Evolutionary conservation across 1,140 invertebrate species (phyloP).

Genomic region (Drosophila trapezifrons): DNA sequence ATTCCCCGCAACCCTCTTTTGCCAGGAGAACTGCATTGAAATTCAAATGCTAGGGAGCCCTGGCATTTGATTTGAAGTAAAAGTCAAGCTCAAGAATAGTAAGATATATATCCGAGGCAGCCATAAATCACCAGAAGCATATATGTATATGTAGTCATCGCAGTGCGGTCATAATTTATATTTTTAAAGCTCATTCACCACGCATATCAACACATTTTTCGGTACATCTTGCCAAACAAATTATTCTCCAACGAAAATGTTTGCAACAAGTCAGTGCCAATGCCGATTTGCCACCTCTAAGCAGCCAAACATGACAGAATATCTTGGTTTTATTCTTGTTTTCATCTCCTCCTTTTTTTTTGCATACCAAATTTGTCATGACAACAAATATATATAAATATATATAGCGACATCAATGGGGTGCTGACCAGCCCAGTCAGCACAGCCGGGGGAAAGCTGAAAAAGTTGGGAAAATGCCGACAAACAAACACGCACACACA

Average conservation of each 20-base stretch:
- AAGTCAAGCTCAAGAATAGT: conserved; percentile 20
- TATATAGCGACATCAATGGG: conserved; percentile 26
- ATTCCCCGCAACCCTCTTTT: too few relatives aligned
- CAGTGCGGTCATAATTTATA: conserved; percentile 40
- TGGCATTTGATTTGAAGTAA: conserved; percentile 23
- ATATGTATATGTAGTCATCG: conserved; percentile 2
- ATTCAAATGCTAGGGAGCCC: conserved; percentile 58
- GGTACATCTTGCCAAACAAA: conserved; percentile 33
- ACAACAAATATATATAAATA: conserved; percentile 20
- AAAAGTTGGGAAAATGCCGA: conserved; percentile 50
- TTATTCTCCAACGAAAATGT: conserved; percentile 35
- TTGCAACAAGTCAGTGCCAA: conserved; percentile 59
- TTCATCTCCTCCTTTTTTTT: not conserved
- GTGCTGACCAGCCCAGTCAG: conserved; percentile 23
- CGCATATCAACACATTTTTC: conserved; percentile 20
- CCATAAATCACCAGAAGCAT: conserved; percentile 20
- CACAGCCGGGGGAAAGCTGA: conserved; percentile 5
- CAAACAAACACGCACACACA: conserved; percentile 44
- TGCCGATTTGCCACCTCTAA: conserved; percentile 64
- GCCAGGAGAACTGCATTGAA: conserved; percentile 48
- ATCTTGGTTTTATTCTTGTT: conserved; percentile 11
- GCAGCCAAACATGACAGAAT: conserved; percentile 55
- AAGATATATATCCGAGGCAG: conserved; percentile 3
- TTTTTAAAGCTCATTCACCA: conserved; percentile 35
- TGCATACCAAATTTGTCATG: conserved; percentile 46